phyloP scores from a whole-genome alignment of 2,113 vertebrate genomes.

The Channa maculata region DNA sequence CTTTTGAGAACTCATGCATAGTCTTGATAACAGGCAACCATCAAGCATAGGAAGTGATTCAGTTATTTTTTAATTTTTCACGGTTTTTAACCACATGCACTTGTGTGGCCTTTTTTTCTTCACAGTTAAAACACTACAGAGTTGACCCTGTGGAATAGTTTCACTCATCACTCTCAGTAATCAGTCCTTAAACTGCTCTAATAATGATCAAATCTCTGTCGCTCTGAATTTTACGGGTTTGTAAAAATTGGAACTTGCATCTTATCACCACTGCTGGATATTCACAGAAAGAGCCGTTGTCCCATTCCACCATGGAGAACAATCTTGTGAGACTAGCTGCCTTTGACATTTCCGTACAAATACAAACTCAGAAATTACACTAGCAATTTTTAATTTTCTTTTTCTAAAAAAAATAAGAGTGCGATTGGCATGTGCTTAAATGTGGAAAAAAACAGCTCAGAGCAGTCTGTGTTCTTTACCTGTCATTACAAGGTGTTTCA shows the following conservation, averaged over 20 bases:
- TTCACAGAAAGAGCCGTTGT: constrained; percentile 71
- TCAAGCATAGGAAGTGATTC: constrained; percentile 75
- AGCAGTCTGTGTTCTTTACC: constrained; percentile 79
- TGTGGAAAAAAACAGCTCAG: constrained; percentile 68
- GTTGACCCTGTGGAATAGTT: constrained; percentile 66
- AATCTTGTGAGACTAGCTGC: constrained; percentile 70
- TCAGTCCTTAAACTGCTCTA: constrained; percentile 64
- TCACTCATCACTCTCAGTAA: constrained; percentile 49
- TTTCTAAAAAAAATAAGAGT: constrained; percentile 69
- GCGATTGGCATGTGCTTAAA: constrained; percentile 79
- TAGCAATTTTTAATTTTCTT: constrained; percentile 77
- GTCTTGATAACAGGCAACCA: constrained; percentile 72
- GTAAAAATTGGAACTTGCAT: constrained; percentile 62
- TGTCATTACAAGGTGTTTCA: constrained; percentile 80
- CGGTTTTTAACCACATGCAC: constrained; percentile 27
- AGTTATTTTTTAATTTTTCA: constrained; percentile 69
- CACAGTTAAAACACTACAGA: constrained; percentile 52
- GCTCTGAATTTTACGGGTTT: constrained; percentile 72
- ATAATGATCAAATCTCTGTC: constrained; percentile 73
- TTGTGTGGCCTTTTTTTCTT: constrained; percentile 28
- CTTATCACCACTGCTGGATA: constrained; percentile 68
- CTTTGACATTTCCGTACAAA: constrained; percentile 74
- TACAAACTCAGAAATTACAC: constrained; percentile 73
- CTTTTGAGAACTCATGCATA: constrained; percentile 63
- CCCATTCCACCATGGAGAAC: constrained; percentile 66